Evolutionary conservation across 1,140 invertebrate genomes (phyloP).

Genomic region (Schlechtendalia chinensis): DNA sequence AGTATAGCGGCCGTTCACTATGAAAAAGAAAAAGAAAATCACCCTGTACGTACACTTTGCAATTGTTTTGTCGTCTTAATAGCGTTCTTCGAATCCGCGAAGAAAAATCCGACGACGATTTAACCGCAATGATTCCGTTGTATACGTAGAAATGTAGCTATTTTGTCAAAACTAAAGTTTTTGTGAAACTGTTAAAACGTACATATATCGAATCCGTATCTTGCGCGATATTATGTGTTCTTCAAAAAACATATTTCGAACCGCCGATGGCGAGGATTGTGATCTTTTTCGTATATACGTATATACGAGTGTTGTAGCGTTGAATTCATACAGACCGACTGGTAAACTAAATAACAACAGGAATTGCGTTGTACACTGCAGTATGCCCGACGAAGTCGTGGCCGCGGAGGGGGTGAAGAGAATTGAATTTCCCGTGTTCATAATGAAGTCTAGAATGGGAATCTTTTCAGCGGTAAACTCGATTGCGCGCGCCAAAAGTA

Average conservation of each 20-base stretch:
- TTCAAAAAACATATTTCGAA: not conserved
- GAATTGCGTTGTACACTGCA: not conserved
- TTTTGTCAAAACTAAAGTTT: not conserved
- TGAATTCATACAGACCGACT: not conserved
- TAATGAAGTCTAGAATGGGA: not conserved
- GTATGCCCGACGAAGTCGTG: conserved; percentile 3
- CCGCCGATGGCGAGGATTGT: not conserved
- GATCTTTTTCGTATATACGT: not conserved
- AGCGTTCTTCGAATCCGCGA: not conserved
- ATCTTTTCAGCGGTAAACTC: conserved; percentile 3
- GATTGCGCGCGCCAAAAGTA: conserved; percentile 11
- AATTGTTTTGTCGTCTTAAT: no score
- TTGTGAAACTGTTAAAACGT: not conserved
- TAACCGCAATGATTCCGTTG: not conserved
- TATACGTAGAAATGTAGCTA: not conserved
- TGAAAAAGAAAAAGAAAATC: no score
- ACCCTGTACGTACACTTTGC: no score
- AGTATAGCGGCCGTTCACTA: no score
- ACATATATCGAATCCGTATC: not conserved
- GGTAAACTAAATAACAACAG: conserved; percentile 3
- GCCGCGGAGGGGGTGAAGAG: not conserved
- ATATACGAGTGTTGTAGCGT: not conserved
- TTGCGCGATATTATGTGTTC: not conserved
- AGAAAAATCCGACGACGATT: not conserved
- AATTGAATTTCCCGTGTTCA: not conserved